Percentiles rank a stretch among this genome's conserved stretches.
phyloP scores from a whole-genome alignment of 2,113 vertebrate species.

The Aix galericulata region DNA sequence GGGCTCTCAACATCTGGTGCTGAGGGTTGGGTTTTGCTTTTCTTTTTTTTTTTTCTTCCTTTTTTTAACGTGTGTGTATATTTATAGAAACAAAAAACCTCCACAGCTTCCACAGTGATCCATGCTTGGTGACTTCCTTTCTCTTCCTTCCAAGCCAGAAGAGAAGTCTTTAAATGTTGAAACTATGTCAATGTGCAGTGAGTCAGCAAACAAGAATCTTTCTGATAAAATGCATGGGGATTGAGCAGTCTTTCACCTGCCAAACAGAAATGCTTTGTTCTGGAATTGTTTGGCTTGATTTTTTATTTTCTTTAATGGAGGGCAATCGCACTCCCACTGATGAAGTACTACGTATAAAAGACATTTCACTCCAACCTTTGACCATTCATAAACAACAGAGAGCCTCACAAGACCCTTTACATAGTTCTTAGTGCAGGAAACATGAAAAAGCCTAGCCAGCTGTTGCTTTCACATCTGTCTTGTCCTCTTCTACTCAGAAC shows the following conservation, averaged over 20 bases:
- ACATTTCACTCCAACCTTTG: neutral
- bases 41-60: neutral
- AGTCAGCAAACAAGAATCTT: neutral
- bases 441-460: conserved; percentile 16
- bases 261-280: conserved; percentile 26
- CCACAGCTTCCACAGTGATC: neutral
- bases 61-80: neutral
- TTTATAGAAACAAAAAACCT: neutral
- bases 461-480: neutral
- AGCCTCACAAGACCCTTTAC: neutral
- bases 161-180: neutral
- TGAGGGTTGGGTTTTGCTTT: neutral
- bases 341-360: neutral
- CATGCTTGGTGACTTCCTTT: neutral
- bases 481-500: neutral
- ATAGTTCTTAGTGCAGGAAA: neutral
- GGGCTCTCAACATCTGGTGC: neutral
- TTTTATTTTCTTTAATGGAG: neutral
- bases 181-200: neutral
- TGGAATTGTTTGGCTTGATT: neutral
- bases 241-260: conserved; percentile 32
- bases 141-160: neutral
- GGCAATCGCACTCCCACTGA: neutral
- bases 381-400: neutral
- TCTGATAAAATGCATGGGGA: conserved; percentile 38